Evolutionary conservation across 2,888 invertebrate species (phyloP), one percentile per base, ranked within the genome.

Genomic region (Ypsolopha sequella): DNA sequence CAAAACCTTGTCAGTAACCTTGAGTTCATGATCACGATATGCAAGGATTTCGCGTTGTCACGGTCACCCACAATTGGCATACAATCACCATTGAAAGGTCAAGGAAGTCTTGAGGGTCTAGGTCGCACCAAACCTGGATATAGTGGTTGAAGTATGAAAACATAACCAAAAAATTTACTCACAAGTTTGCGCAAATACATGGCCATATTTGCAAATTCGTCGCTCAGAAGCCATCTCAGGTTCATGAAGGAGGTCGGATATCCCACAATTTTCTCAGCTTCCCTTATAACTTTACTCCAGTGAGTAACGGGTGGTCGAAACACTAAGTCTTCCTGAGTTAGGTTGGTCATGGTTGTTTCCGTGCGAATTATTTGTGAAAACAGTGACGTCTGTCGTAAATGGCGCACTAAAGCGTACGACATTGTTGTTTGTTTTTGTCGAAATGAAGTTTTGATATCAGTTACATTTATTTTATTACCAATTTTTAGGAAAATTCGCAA

Each of bases 171-270:
- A 45, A 33, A 45, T 45, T 11, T 47, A 76, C 84, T 84, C 62
- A 87, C 87, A 55, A 87, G 78, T 72, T 87, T 87, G 8, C 87
- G 76, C 54, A 87, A 74, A 71, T 88, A 86, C 80, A 86, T 76
- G 43, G 87, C 87, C 63, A 88, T 74, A 81, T 89, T 89, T 54
- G 88, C 89, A 65, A 90, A 89, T 82, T 89, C 90, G 67, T 90
- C 89, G 69, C 88, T 89, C 59, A 89, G 80, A 62, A 89, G 73
- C 89, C 90, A 90, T 73, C 89, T 77, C 62, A 89, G 76, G 68
- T 87, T 88, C 84, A 87, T 88, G 63, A 88, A 89, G 55, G 89
- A 89, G 68, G 89, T 89, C 57, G 89, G 89, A 75, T 89, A 80
- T 60, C 87, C 85, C 51, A 87, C 88, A 57, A 87, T 80, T 58